These are phyloP conservation scores for Zhuqinia jingwanae DNA, from an alignment of 2,888 invertebrate genomes.

Conservation along the genomic window DNA sequence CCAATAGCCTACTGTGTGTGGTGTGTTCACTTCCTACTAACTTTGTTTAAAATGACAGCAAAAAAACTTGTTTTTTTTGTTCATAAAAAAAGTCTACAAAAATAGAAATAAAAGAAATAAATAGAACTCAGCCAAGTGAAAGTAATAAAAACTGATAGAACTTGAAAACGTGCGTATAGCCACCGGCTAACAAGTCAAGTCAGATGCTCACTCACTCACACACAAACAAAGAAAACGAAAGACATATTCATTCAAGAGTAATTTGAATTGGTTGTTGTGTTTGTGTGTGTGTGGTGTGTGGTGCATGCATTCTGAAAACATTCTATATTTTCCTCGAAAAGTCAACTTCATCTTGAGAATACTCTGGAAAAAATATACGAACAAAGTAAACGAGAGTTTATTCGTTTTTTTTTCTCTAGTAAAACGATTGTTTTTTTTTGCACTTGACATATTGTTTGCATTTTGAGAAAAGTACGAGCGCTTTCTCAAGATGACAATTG, in stretches of 20 bases:
- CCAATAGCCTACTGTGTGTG: too few species aligned
- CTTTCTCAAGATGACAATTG: conserved; percentile 45
- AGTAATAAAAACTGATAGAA: conserved; percentile 54
- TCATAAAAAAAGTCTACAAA: conserved; percentile 26
- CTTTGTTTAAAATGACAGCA: conserved; percentile 1
- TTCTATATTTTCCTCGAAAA: neutral
- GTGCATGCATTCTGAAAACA: neutral
- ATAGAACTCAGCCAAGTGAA: conserved; percentile 46
- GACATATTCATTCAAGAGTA: conserved; percentile 27
- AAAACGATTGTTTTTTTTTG: conserved; percentile 45
- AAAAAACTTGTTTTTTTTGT: conserved; percentile 18
- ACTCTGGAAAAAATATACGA: neutral
- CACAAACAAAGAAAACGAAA: neutral
- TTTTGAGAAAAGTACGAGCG: conserved; percentile 10
- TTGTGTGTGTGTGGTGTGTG: conserved; percentile 2
- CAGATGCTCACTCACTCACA: conserved; percentile 14
- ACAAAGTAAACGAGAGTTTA: neutral
- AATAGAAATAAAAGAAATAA: conserved; percentile 27
- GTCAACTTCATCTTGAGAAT: conserved; percentile 4
- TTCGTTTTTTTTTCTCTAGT: conserved; percentile 17
- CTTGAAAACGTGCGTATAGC: conserved; percentile 47
- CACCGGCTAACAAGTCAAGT: conserved; percentile 37
- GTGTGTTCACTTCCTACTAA: conserved; percentile 11
- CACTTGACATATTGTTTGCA: conserved; percentile 58
- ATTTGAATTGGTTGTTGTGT: conserved; percentile 37